Base-by-base conservation (phyloP, 2,888 invertebrate genomes). In the Dryobotodes eremita region DNA sequence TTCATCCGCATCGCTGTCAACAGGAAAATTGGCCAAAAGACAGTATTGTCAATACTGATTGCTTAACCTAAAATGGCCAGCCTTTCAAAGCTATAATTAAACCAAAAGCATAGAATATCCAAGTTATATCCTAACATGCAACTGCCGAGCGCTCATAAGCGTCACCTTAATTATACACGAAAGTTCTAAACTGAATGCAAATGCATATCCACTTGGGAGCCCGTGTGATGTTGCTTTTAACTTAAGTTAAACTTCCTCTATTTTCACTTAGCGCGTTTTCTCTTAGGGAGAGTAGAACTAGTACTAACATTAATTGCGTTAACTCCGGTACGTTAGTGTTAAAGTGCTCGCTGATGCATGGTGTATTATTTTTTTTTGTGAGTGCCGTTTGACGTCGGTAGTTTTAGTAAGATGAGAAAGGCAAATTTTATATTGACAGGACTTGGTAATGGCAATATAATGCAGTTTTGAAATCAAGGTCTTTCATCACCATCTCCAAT, bases 201-300 rank as follows among this genome's bases (percentile, higher is more conserved):
- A 77, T 74, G 79, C 84, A 71, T 77, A 83, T 59, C 15, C 76
- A 62, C 85, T 55, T 65, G 80, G 71, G 85, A 64, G 55, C 53
- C 31, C 46, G 53, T 73, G 69, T 84, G 85, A 87, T 84, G 84
- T 79, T 79, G 75, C 87, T 87, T 79, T 84, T 84, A 79, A 86
- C 71, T 86, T 62, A 59, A 83, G 71, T 77, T 83, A 71, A 77
- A 77, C 68, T 78, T 69, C 66, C 57, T 84, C 66, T 83, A 74
- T 83, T 84, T 86, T 83, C 86, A 84, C 83, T 84, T 77, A 86
- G 59, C 53, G 53, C 72, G 65, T 77, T 82, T 82, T 70, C 84
- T 86, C 86, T 72, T 57, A 78, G 48, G 65, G 75, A 50, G 57
- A 73, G 73, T 73, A 71, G 66, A 64, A 77, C 68, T 59, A 23